Evolutionary conservation across 2,113 vertebrate genomes (phyloP), one percentile per base, ranked within the genome.

Genomic region (Grallaria varia): DNA sequence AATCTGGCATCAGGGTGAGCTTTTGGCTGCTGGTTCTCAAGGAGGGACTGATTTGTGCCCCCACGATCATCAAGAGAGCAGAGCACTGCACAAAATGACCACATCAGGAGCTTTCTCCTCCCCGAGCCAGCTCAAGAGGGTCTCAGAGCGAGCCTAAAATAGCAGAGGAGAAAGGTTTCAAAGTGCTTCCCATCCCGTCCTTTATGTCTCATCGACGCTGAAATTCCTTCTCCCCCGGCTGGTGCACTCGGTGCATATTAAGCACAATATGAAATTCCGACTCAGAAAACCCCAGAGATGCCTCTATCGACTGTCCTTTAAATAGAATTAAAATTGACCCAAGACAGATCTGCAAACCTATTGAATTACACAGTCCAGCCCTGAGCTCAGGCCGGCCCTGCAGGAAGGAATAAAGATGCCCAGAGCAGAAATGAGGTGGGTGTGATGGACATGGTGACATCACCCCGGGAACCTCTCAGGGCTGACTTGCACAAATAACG

Each of bases 281-380:
- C 97, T 97, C 90, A 84, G 96, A 97, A 95, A 92, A 71, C 96
- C 93, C 96, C 92, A 91, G 97, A 97, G 97, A 97, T 95, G 95
- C 86, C 91, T 97, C 96, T 96, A 98, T 98, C 21, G 96, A 98
- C 97, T 98, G 95, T 96, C 97, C 97, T 98, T 98, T 98, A 98
- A 98, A 98, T 97, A 98, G 97, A 98, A 98, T 98, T 98, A 97
- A 97, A 98, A 98, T 98, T 97, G 98, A 98, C 97, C 98, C 6
- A 6, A 97, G 97, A 95, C 75, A 86, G 90, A 97, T 98, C 97
- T 98, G 96, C n/a, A 92, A 95, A 95, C 96, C 97, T 98, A 97
- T 97, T 97, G 97, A 97, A 97, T 98, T 97, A 98, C 92, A 71
- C 58, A 49, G 95, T 85, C 95, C 80, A 95, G 66, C 94, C 83